Evolutionary conservation across 2,113 vertebrate species (phyloP).

Genomic region (Cacatua alba): DNA sequence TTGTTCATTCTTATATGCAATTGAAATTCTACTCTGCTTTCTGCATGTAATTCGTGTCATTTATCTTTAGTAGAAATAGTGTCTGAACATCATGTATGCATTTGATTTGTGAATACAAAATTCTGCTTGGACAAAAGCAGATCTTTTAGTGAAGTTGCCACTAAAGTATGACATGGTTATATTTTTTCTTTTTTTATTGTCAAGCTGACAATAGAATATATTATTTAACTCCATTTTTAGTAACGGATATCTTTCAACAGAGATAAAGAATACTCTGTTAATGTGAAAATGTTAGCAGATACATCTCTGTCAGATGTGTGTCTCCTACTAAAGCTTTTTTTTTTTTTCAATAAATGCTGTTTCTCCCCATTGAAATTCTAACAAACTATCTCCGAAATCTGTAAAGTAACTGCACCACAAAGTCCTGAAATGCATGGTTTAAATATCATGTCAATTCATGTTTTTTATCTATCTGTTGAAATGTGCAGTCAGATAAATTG

Average conservation of each 20-base stretch:
- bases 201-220: background rate
- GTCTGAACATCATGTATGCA: background rate
- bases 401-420: background rate
- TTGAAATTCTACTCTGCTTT: background rate
- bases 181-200: background rate
- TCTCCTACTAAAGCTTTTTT: background rate
- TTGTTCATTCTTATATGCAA: background rate
- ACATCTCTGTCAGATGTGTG: background rate
- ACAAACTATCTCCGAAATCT: background rate
- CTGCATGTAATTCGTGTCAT: background rate
- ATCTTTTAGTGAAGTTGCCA: background rate
- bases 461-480: background rate
- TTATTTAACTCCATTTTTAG: background rate
- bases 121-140: background rate
- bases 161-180: background rate
- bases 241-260: background rate
- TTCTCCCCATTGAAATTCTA: background rate
- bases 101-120: constrained; percentile 12
- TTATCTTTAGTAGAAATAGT: background rate
- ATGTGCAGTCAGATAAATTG: background rate
- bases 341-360: background rate
- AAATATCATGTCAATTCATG: background rate
- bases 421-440: background rate
- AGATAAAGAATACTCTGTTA: background rate
- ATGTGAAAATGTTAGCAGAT: background rate